Base-by-base conservation (phyloP, 1,140 invertebrate genomes). In the Onthophagus taurus region DNA sequence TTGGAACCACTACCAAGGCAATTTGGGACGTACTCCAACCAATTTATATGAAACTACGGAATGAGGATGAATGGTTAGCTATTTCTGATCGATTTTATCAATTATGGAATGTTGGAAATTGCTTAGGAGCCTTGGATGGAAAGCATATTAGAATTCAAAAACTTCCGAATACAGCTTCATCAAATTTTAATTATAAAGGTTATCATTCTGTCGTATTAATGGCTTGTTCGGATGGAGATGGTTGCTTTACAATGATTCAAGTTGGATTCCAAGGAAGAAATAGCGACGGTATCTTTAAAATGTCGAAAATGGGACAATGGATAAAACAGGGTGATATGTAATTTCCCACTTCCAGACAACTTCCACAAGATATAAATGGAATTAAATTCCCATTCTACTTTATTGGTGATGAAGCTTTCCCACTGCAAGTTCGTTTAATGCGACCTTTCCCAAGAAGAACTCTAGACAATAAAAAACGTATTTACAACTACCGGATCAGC, bases 141-240 rank as follows among this genome's bases (percentile, higher is more conserved):
- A 70, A 68, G 48, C 66, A 70, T 43, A 50, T 69, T 13, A 21
- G 47, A 31, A 64, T 69, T 19, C 42, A 55, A 23, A 49, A 43
- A 33, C 61, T 62, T 2, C 24, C 42, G 8, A 54, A 54, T 30
- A 50, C 55, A 33, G 67, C 66, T 13, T 59, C 59, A 11, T 31
- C 48, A 12, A 69, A 51, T 54, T 67, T 57, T 20, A 72, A 70
- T 52, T 62, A 71, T 41, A 70, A 70, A 52, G 50, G 54, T 35
- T 49, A 46, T 48, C 60, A 57, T 48, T 65, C 58, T 46, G 56
- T 64, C 20, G 64, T 72, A 21, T 44, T 72, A 18, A 47, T 71
- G 42, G 67, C 65, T 12, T 38, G 63, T 20, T 56, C 52, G 11
- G 67, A 71, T 58, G 61, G 64, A 17, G 52, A 62, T 31, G 63